Evolutionary conservation across 1,140 invertebrate species (phyloP), one percentile per base, ranked within the genome.

Genomic region (Drosophila auraria): DNA sequence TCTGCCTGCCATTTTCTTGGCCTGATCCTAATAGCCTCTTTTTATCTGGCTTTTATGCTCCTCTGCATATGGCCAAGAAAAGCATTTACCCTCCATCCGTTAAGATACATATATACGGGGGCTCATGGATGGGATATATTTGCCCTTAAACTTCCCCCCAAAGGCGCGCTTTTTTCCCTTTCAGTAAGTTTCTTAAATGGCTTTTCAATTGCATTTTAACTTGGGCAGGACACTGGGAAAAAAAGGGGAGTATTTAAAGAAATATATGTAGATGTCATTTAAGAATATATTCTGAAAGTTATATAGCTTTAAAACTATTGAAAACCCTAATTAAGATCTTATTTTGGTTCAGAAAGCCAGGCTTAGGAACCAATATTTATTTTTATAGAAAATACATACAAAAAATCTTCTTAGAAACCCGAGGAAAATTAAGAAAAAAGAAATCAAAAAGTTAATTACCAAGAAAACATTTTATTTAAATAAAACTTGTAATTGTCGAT

Each of bases 151-250:
- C 61, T 68, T 65, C 42, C 33, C 33, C 33, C 60, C 33, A 36
- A 69, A 40, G 50, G 40, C 61, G 54, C 36, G 51, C 38, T 45
- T 69, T 73, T 73, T 71, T 71, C 40, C 68, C 38, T 61, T 40
- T 61, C 47, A 73, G 54, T 61, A 42, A 73, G 70, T 73, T 73
- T 62, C 53, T 77, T 83, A 80, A 87, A 87, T 83, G 84, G 80
- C 72, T 83, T 89, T 87, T 83, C 84, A 87, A 87, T 83, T 87
- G 83, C 80, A 76, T 87, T 83, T 78, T 82, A 68, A 54, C 69
- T 70, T 74, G 40, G 50, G 51, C 40, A 20, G 23, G 17, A 58
- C 38, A 61, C 17, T 27, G 38, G 12, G 9, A 7, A 27, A 30
- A 47, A 65, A 50, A 30, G 23, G 23, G 3, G n/a, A 8, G 9